Evolutionary conservation across 2,113 vertebrate species (phyloP).

Genomic region (Odocoileus hemionus): DNA sequence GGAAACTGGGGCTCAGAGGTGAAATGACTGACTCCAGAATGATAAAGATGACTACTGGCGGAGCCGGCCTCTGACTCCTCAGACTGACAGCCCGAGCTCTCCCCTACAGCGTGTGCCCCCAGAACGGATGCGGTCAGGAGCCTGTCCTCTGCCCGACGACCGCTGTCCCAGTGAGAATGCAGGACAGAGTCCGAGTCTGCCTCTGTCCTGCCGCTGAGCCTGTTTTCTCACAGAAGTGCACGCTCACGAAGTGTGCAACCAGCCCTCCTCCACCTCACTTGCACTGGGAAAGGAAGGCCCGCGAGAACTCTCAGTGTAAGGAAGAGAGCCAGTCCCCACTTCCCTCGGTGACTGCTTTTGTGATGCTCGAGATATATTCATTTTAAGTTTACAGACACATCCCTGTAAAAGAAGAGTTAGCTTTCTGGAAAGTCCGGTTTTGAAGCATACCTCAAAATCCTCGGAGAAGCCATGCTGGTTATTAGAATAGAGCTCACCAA

Average conservation of each 20-base stretch:
- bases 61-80: background rate
- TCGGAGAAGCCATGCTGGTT: constrained; percentile 93
- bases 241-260: background rate
- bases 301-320: background rate
- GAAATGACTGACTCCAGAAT: background rate
- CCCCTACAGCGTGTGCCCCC: fast-evolving
- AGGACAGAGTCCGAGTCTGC: background rate
- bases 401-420: background rate
- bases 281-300: background rate
- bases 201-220: background rate
- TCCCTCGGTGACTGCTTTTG: background rate
- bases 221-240: background rate
- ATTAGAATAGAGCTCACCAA: constrained; percentile 90
- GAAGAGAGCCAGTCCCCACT: background rate
- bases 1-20: background rate
- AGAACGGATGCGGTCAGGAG: background rate
- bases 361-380: background rate
- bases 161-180: background rate
- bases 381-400: background rate
- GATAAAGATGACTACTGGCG: background rate
- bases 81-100: background rate
- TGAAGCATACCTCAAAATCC: constrained; percentile 92
- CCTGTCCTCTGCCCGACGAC: fast-evolving
- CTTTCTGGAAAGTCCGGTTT: constrained; percentile 35
- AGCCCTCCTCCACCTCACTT: background rate